Base-by-base conservation (phyloP, 2,113 vertebrate species). In the Panthera leo region DNA sequence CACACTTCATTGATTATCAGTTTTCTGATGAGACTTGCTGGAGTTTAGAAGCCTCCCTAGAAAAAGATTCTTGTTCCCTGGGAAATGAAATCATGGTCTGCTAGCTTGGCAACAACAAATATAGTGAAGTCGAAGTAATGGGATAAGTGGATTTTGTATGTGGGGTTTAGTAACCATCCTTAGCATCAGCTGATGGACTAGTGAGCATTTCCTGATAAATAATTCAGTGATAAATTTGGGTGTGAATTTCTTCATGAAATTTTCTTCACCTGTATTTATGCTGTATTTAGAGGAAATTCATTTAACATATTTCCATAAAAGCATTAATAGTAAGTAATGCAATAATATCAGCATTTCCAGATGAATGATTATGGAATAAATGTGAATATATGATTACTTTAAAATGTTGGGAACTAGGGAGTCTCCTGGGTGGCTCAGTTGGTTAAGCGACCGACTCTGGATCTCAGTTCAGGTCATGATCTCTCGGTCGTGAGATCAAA, bases 1-100 rank as follows among this genome's bases (percentile, higher is more conserved):
- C 70, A 94, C 93, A 68, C 25, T 87, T 97, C 42, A 96, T 76
- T 97, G 88, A 96, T 94, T 93, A 97, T 97, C 83, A 97, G 19
- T 90, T 96, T 98, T 97, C 67, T 89, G 53, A 91, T 89, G 95
- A 97, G 73, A 3, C 1, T 94, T 98, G 55, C 19, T 80, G 10
- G 23, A 98, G 91, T 96, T 48, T 14, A 63, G 9, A 39, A 75
- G 42, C 34, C 1, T 82, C 10, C 76, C 70, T 93, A 42, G 45
- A 79, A 92, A 88, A 96, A 97, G 48, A 73, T 13, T 83, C 21
- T 96, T 6, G 34, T 95, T 97, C 68, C 92, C 15, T 89, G 67
- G 7, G 29, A 45, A 94, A 96, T 95, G 0, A 85, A 93, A 93
- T 8, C 23, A 42, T 85, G 39, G 7, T 3, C 36, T 97, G 45